Conservation (phyloP, 2,797 vertebrate species). For the Gambusia yucatana region DNA sequence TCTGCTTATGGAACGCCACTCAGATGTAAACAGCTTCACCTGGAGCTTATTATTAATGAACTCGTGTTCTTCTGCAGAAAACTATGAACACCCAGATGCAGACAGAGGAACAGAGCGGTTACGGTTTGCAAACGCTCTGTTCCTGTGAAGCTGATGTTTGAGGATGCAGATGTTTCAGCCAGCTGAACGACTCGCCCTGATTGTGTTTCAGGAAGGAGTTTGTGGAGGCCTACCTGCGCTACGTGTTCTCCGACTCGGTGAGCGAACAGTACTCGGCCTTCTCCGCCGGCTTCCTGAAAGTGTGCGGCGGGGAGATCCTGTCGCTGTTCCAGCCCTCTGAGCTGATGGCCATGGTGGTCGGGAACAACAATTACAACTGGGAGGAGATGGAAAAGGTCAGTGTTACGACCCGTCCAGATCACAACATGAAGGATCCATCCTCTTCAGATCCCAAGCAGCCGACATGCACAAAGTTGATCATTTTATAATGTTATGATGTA, state of each 20-base stretch:
- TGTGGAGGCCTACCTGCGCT: conserved; percentile 93
- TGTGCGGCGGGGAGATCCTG: conserved; percentile 94
- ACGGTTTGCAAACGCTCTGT: conserved; percentile 26
- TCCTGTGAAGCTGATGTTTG: conserved; percentile 21
- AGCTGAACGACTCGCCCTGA: background rate
- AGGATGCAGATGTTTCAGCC: conserved; percentile 29
- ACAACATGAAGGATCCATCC: too few species aligned
- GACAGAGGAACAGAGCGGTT: conserved; percentile 39
- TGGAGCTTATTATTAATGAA: conserved; percentile 10
- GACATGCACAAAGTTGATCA: too few species aligned
- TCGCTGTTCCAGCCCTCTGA: conserved; percentile 96
- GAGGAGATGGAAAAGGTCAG: conserved; percentile 94
- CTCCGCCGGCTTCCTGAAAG: conserved; percentile 95
- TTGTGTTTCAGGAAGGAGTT: conserved; percentile 88
- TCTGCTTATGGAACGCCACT: conserved; percentile 22
- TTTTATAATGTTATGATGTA: too few species aligned
- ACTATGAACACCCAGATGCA: background rate
- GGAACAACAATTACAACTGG: conserved; percentile 98
- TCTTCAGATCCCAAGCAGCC: too few species aligned
- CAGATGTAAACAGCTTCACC: conserved; percentile 21
- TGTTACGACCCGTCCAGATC: too few species aligned
- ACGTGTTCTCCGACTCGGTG: conserved; percentile 89
- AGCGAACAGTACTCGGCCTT: conserved; percentile 92
- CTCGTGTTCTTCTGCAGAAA: conserved; percentile 3
- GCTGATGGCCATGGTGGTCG: conserved; percentile 98